Evolutionary conservation across 23 tunicate species (phyloP).

Genomic region (Corella eumyota): DNA sequence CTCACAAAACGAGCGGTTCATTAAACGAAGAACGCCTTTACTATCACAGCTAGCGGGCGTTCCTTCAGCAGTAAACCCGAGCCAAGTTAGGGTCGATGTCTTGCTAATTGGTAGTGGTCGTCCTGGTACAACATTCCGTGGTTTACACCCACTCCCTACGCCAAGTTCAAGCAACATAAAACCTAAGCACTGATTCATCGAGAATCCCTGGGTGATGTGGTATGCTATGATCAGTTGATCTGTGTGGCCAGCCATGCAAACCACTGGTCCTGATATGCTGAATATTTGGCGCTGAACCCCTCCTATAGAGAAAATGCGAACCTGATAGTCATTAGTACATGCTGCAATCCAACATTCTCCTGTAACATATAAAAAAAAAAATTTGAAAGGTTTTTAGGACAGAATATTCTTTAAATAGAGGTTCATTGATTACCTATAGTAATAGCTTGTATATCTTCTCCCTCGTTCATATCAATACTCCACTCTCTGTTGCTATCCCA

Average conservation of each 20-base stretch:
- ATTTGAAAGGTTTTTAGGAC: background rate
- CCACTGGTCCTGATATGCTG: slow-evolving; percentile 86
- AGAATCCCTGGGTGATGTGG: slow-evolving; percentile 80
- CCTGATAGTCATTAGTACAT: slow-evolving; percentile 58
- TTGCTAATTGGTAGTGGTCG: slow-evolving; percentile 44
- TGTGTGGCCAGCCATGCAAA: slow-evolving; percentile 78
- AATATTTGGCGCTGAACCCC: slow-evolving; percentile 81
- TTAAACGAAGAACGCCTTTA: slow-evolving; percentile 60
- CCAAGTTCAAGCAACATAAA: slow-evolving; percentile 82
- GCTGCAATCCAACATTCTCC: slow-evolving; percentile 84
- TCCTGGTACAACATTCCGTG: slow-evolving; percentile 43
- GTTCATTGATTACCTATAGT: slow-evolving; percentile 33
- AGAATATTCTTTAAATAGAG: slow-evolving; percentile 1
- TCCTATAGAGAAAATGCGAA: slow-evolving; percentile 70
- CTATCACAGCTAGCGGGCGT: slow-evolving; percentile 77
- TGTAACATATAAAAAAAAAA: slow-evolving; percentile 8
- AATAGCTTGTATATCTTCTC: slow-evolving; percentile 68
- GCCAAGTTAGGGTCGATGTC: slow-evolving; percentile 64
- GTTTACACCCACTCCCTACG: slow-evolving; percentile 45
- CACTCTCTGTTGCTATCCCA: slow-evolving; percentile 98
- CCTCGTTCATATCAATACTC: slow-evolving; percentile 63
- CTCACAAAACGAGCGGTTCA: slow-evolving; percentile 60
- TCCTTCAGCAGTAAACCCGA: slow-evolving; percentile 94
- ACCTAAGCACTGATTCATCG: slow-evolving; percentile 60
- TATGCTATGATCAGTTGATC: slow-evolving; percentile 78